Percentiles rank a stretch among this genome's conserved stretches.
Evolutionary conservation across 2,888 invertebrate genomes (phyloP).

Genomic region (Drosophila tanythrix): DNA sequence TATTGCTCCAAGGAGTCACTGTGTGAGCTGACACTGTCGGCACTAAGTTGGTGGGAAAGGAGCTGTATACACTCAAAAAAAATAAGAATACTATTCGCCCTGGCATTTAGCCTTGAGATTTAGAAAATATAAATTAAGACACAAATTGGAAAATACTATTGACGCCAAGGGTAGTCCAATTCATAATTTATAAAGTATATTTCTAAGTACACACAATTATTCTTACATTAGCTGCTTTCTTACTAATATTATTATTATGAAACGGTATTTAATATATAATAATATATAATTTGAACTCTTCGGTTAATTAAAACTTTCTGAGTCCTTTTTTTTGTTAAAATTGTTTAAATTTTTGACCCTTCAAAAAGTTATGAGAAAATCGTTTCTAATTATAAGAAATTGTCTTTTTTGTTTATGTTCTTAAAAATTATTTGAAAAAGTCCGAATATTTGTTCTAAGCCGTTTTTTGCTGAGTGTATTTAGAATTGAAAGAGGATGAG

Average conservation of each 20-base stretch:
- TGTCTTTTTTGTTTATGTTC: not conserved
- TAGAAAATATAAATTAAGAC: not conserved
- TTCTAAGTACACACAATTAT: too few relatives aligned
- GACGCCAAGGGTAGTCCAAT: too few relatives aligned
- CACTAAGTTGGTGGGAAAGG: slow-evolving; percentile 22
- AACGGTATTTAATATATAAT: too few relatives aligned
- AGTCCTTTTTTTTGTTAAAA: too few relatives aligned
- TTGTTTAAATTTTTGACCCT: too few relatives aligned
- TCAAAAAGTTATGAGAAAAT: too few relatives aligned
- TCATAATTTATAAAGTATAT: too few relatives aligned
- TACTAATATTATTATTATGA: too few relatives aligned
- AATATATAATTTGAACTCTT: too few relatives aligned
- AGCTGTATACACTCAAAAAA: not conserved
- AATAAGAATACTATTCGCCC: not conserved
- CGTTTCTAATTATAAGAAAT: not conserved
- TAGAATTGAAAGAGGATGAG: not conserved
- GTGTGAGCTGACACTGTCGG: slow-evolving; percentile 53
- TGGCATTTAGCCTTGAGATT: not conserved
- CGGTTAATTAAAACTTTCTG: too few relatives aligned
- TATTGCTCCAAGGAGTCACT: slow-evolving; percentile 77
- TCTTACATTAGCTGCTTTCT: too few relatives aligned
- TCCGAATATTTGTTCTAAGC: not conserved
- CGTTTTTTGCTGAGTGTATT: not conserved
- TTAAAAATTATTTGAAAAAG: not conserved
- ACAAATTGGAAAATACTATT: too few relatives aligned